Evolutionary conservation across 2,888 invertebrate species (phyloP).

Genomic region (Pollenia angustigena): DNA sequence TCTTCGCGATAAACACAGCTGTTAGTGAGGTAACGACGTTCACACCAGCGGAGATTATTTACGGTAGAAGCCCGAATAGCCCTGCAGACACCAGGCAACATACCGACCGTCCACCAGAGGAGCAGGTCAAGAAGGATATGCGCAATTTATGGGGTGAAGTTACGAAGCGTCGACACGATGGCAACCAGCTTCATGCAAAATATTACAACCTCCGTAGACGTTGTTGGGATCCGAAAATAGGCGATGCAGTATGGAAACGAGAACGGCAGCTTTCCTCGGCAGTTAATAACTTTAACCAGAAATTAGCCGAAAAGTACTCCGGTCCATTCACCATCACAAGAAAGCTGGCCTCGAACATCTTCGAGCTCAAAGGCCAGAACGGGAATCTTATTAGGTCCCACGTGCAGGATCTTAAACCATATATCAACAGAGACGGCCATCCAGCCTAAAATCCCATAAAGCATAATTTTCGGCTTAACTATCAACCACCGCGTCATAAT

Average conservation of each 20-base stretch:
- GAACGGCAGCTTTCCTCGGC: background rate
- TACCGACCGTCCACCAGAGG: background rate
- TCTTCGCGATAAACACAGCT: background rate
- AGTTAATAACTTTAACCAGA: background rate
- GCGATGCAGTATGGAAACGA: slow-evolving; percentile 2
- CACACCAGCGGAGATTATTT: background rate
- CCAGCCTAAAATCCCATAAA: too few species aligned
- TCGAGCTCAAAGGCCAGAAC: background rate
- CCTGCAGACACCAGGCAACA: background rate
- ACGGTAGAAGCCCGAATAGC: background rate
- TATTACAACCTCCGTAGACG: background rate
- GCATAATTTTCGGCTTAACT: too few species aligned
- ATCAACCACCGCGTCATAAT: too few species aligned
- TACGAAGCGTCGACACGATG: background rate
- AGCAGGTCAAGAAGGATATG: background rate
- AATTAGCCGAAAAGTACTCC: background rate
- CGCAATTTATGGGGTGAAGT: background rate
- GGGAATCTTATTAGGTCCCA: background rate
- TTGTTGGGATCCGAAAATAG: background rate
- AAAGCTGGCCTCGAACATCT: background rate
- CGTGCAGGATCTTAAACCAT: background rate
- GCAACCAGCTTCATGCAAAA: too few species aligned
- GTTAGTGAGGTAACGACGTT: background rate
- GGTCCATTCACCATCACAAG: background rate
- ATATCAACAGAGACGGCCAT: too few species aligned